Percentiles rank a stretch among this genome's conserved stretches.
These are phyloP conservation scores for Timema cristinae DNA, from an alignment of 2,888 invertebrate species.

Conservation along the genomic window DNA sequence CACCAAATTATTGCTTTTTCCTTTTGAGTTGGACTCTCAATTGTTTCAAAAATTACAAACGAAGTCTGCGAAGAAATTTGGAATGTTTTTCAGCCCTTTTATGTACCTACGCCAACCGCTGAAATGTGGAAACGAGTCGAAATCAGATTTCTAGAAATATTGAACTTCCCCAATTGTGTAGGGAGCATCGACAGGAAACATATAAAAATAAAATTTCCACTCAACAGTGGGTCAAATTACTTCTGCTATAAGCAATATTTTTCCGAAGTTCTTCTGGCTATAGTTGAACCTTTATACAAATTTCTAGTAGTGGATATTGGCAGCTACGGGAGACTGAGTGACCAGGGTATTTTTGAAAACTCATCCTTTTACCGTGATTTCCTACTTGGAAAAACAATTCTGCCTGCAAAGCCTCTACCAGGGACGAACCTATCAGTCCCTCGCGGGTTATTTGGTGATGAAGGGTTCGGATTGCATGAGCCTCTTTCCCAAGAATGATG, in stretches of 20 bases:
- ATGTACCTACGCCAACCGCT: conserved; percentile 6
- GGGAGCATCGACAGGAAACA: conserved; percentile 39
- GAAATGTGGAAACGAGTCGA: conserved; percentile 1
- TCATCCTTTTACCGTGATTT: too few relatives aligned
- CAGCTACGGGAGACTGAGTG: too few relatives aligned
- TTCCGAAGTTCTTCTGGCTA: conserved; percentile 35
- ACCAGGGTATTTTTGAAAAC: too few relatives aligned
- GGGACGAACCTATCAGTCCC: too few relatives aligned
- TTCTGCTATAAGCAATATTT: conserved; percentile 36
- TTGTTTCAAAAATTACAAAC: conserved; percentile 37
- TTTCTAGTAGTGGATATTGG: too few relatives aligned
- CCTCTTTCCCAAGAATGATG: too few relatives aligned
- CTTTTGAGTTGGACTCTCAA: conserved; percentile 39
- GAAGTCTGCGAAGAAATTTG: conserved; percentile 39
- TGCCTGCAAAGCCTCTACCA: too few relatives aligned
- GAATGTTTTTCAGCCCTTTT: conserved; percentile 32
- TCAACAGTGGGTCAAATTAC: conserved; percentile 34
- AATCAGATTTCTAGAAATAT: conserved; percentile 9
- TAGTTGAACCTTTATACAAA: neutral
- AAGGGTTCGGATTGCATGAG: too few relatives aligned
- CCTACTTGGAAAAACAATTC: too few relatives aligned
- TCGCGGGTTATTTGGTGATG: too few relatives aligned
- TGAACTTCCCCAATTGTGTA: conserved; percentile 27
- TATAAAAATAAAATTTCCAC: conserved; percentile 32
- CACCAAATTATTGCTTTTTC: conserved; percentile 38